Evolutionary conservation across 2,797 vertebrate genomes (phyloP).

Genomic region (Rhinoraja longicauda): DNA sequence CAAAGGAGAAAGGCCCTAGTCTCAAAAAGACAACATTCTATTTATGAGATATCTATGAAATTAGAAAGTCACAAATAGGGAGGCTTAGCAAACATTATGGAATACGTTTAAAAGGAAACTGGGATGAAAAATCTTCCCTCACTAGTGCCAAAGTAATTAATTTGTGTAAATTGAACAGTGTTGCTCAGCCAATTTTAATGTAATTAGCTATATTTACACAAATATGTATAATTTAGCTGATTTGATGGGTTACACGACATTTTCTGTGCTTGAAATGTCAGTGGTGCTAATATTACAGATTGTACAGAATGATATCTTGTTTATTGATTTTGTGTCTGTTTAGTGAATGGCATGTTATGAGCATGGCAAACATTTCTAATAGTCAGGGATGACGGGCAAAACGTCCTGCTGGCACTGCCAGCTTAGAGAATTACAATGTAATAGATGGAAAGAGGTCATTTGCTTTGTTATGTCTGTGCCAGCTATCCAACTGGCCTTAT

Average conservation of each 20-base stretch:
- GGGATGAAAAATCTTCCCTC: background rate
- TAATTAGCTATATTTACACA: slow-evolving; percentile 1
- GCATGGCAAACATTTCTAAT: background rate
- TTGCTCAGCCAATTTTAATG: background rate
- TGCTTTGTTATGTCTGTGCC: background rate
- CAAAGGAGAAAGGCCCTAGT: too few species aligned
- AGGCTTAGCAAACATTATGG: background rate
- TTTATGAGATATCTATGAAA: background rate
- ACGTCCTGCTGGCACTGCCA: background rate
- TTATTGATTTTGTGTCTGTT: background rate
- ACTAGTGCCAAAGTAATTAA: background rate
- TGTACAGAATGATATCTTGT: background rate
- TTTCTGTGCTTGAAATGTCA: background rate
- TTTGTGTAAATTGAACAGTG: background rate
- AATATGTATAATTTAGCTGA: slow-evolving; percentile 22
- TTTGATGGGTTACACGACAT: background rate
- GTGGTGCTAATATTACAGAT: background rate
- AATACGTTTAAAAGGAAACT: background rate
- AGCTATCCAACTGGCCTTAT: background rate
- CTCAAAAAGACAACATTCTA: background rate
- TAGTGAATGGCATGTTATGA: background rate
- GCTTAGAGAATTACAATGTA: background rate
- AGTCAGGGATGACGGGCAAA: background rate
- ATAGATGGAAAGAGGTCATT: background rate
- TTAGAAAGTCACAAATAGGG: background rate